Conservation (phyloP, 2,113 vertebrate species). For the Hemichromis elongatus region DNA sequence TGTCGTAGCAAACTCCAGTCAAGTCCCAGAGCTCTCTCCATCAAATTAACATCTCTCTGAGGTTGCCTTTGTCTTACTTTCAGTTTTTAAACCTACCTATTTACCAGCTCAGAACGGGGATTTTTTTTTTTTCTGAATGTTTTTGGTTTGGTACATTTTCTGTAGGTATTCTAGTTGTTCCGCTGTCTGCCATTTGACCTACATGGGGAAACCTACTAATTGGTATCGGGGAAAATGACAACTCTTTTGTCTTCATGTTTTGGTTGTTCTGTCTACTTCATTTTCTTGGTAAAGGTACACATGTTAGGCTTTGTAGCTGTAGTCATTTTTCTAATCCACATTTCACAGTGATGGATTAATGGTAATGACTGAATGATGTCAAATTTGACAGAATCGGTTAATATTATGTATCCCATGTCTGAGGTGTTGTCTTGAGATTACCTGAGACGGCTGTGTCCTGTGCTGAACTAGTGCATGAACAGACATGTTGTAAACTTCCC, state of each 20-base stretch:
- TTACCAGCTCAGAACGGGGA: not conserved
- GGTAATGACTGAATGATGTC: not conserved
- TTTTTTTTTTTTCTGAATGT: not conserved
- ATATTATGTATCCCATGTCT: not conserved
- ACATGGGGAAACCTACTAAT: not conserved
- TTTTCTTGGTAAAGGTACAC: not conserved
- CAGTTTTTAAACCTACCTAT: not conserved
- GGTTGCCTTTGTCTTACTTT: not conserved
- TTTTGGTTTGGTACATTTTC: not conserved
- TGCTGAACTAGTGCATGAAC: not conserved
- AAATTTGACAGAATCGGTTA: not conserved
- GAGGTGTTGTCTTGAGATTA: not conserved
- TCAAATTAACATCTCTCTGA: not conserved
- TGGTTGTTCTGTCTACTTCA: not conserved
- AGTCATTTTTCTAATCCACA: not conserved
- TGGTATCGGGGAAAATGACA: not conserved
- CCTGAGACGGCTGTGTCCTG: not conserved
- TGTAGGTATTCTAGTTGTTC: not conserved
- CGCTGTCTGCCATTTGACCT: not conserved
- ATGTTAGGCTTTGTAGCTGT: not conserved
- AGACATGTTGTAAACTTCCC: not conserved
- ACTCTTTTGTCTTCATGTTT: not conserved
- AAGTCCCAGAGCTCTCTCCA: not conserved
- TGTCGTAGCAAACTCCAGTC: accelerated
- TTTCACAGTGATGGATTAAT: not conserved